Evolutionary conservation across 2,113 vertebrate genomes (phyloP), one percentile per base, ranked within the genome.

Genomic region (Pomatostomus ruficeps): DNA sequence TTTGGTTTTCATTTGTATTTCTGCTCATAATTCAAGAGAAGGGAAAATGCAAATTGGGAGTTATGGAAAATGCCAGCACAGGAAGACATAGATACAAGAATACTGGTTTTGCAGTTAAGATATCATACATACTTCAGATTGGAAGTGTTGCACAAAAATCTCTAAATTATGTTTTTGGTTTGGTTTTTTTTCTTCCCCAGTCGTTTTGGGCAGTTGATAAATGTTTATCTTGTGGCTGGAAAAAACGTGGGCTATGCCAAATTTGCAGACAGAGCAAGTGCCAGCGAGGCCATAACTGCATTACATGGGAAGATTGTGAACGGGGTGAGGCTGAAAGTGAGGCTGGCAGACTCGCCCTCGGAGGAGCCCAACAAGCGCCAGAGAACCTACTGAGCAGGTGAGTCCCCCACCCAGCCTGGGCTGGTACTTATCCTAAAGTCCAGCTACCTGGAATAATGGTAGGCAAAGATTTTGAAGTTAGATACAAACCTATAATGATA

Each of bases 221-320:
- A 98, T 94, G 99, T 99, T 91, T 99, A 99, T 93, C 96, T 99
- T 92, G 98, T 99, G 63, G 98, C 99, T 38, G 99, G 99, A 46
- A 98, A 99, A 96, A 99, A 99, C 5, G 98, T 99, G 84, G 99
- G 97, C 49, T 99, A 99, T 88, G 98, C 98, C 74, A 99, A 99
- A 95, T 99, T 98, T 78, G 98, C 99, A 12, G 99, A 99, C 36
- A 98, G 98, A 93, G 97, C 98, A 92, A 98, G 98, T 55, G 99
- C 99, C 19, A 98, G 98, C 2, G 99, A 99, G 9, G 99, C 99
- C 77, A 98, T 99, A 97, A 97, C 98, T 4, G 96, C 96, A 3
- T 97, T 99, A 21, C 98, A 99, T 63, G 98, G 99, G 6, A 99
- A 98, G 81, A 97, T 98, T 25, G 98, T 99, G 38, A 99, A 99